phyloP scores from a whole-genome alignment of 2,888 invertebrate genomes.

The Xanthia icteritia region DNA sequence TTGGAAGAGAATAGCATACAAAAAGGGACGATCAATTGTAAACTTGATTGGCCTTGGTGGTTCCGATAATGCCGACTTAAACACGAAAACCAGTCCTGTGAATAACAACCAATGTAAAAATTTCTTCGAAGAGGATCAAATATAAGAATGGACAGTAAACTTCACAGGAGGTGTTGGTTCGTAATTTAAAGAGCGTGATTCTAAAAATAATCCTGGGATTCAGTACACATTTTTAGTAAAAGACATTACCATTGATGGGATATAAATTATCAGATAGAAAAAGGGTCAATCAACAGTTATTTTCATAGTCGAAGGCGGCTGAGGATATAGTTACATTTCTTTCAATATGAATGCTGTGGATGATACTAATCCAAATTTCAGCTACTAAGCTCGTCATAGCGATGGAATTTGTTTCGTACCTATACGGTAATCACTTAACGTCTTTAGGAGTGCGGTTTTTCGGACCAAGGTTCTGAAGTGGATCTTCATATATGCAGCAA shows the following conservation, averaged over 20 bases:
- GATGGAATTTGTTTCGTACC: not conserved
- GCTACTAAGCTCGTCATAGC: not conserved
- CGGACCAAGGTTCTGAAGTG: not conserved
- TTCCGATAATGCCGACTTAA: constrained; percentile 11
- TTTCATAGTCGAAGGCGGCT: not conserved
- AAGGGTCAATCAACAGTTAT: not conserved
- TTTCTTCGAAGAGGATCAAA: constrained; percentile 39
- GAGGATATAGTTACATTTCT: not conserved
- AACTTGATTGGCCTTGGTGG: constrained; percentile 45
- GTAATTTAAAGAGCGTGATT: constrained; percentile 18
- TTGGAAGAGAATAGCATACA: constrained; percentile 56
- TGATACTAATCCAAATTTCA: not conserved
- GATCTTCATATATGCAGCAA: not conserved
- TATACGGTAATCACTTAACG: not conserved
- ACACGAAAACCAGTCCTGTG: constrained; percentile 29
- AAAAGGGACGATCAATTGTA: constrained; percentile 52
- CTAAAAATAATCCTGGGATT: constrained; percentile 40
- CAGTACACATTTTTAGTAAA: no score
- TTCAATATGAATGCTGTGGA: constrained; percentile 3
- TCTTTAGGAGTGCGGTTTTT: not conserved
- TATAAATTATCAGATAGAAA: not conserved
- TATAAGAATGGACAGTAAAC: constrained; percentile 47
- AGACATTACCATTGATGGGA: no score
- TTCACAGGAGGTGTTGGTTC: constrained; percentile 39
- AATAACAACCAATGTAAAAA: constrained; percentile 17